Conservation (phyloP, 1,140 invertebrate genomes). For the Archivesica marissinica region DNA sequence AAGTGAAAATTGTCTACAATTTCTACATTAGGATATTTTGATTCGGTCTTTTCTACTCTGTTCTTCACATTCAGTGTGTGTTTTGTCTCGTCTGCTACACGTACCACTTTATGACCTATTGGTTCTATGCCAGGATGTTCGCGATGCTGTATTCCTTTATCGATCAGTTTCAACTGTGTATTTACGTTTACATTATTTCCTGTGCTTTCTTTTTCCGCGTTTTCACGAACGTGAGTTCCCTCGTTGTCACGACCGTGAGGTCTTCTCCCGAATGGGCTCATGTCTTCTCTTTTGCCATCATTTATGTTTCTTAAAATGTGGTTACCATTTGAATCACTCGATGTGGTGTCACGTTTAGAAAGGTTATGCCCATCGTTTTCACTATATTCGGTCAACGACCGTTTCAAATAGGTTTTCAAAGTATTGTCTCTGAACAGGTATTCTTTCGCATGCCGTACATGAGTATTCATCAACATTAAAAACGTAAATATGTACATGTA, state of each 20-base stretch:
- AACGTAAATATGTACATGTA: constrained; percentile 28
- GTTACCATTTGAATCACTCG: neutral
- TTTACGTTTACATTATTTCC: neutral
- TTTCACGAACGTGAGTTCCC: neutral
- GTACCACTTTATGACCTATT: neutral
- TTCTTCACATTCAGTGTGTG: neutral
- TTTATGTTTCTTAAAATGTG: neutral
- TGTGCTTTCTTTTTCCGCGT: neutral
- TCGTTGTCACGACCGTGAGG: neutral
- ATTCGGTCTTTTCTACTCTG: neutral
- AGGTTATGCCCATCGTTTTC: neutral
- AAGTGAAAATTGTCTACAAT: constrained; percentile 21
- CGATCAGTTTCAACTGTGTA: neutral
- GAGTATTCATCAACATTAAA: neutral
- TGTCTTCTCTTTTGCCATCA: neutral
- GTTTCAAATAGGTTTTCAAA: neutral
- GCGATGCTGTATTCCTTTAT: neutral
- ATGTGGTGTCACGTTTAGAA: too few relatives aligned
- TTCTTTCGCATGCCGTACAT: neutral
- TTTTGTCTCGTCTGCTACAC: neutral
- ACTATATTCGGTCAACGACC: neutral
- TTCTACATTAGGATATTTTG: constrained; percentile 24
- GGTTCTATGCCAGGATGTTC: neutral
- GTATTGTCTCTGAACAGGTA: neutral
- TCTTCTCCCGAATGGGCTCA: neutral